These are phyloP conservation scores for Falco punctatus DNA, from an alignment of 2,113 vertebrate genomes.

Conservation along the genomic window DNA sequence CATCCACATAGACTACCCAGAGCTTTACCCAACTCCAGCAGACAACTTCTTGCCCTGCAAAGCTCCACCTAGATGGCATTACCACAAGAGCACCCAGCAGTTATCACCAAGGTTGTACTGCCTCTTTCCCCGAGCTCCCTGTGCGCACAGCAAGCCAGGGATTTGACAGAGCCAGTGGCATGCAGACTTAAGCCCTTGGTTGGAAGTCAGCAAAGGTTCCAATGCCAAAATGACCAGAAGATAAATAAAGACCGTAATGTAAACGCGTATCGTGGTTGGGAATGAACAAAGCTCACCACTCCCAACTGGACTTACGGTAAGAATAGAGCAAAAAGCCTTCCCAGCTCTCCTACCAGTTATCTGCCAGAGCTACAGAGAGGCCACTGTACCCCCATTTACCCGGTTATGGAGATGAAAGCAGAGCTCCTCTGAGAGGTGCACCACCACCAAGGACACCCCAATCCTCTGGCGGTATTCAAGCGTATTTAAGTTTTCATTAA, in stretches of 20 bases:
- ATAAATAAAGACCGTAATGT: neutral
- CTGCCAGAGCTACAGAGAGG: neutral
- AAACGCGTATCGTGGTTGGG: accelerated
- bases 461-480: neutral
- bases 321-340: neutral
- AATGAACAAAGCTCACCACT: neutral
- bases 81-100: neutral
- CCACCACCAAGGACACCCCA: neutral
- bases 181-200: neutral
- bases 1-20: neutral
- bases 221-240: neutral
- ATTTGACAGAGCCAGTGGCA: neutral
- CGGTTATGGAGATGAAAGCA: neutral
- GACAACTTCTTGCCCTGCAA: neutral
- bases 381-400: neutral
- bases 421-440: neutral
- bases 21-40: neutral
- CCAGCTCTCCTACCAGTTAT: neutral
- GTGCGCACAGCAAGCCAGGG: neutral
- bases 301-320: neutral
- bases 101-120: neutral
- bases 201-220: neutral
- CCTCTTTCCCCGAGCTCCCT: neutral
- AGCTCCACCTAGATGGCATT: neutral
- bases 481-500: neutral